Percentiles rank a stretch among this genome's conserved stretches.
Conservation (phyloP, 2,797 vertebrate genomes). For the Acanthopagrus latus region DNA sequence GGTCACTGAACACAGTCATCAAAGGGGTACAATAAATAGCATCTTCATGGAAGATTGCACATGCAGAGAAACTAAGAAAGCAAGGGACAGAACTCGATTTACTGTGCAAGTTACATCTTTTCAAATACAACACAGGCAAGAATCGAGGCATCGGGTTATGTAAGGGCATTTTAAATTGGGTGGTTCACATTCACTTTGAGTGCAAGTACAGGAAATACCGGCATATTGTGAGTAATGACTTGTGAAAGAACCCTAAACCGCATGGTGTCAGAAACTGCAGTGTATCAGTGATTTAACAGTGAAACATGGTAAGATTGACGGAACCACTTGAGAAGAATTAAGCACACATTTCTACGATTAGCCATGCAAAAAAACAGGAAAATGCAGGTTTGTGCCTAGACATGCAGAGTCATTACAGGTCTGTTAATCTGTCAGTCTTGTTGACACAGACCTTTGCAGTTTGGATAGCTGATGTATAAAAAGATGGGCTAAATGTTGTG, state of each 20-base stretch:
- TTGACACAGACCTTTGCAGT: slow-evolving; percentile 21
- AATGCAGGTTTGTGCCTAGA: neutral
- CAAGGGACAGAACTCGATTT: neutral
- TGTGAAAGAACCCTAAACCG: neutral
- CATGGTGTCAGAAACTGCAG: neutral
- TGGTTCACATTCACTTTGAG: neutral
- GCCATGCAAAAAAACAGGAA: neutral
- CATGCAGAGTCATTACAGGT: slow-evolving; percentile 2
- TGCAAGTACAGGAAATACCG: neutral
- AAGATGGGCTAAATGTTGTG: slow-evolving; percentile 20
- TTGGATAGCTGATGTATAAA: slow-evolving; percentile 4
- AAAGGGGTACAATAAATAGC: neutral
- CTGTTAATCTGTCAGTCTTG: slow-evolving; percentile 7
- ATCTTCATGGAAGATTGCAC: neutral
- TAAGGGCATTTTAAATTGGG: neutral
- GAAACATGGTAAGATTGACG: neutral
- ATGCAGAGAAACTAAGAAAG: neutral
- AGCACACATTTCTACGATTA: neutral
- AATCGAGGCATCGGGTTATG: neutral
- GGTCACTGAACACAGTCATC: neutral
- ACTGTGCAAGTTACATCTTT: neutral
- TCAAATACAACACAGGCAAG: neutral
- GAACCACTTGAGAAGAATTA: neutral
- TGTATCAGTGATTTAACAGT: neutral
- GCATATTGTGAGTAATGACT: neutral